Percentiles rank a stretch among this genome's conserved stretches.
Conservation (phyloP, 2,113 vertebrate species). For the Phalacrocorax brasilianus region DNA sequence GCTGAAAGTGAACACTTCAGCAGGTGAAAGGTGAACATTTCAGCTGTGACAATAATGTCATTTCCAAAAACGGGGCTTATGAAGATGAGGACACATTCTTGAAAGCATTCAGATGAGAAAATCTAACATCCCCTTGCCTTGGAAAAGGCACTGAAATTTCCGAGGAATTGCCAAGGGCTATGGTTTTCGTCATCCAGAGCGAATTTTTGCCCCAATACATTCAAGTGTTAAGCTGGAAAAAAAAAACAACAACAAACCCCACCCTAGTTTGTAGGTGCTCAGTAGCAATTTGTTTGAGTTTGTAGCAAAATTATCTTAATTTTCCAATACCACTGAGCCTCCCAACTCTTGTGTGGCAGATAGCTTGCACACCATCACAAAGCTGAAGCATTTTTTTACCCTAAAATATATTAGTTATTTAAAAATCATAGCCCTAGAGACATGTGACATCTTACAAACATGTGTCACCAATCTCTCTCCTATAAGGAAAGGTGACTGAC, state of each 20-base stretch:
- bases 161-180: background rate
- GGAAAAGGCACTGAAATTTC: background rate
- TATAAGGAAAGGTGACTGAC: background rate
- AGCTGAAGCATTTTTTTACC: background rate
- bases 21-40: background rate
- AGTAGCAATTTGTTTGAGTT: background rate
- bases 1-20: too few relatives aligned
- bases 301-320: background rate
- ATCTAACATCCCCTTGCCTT: background rate
- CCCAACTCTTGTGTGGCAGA: background rate
- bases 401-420: background rate
- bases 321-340: background rate
- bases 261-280: background rate
- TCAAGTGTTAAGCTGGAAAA: background rate
- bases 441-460: background rate
- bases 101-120: background rate
- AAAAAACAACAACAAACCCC: too few relatives aligned
- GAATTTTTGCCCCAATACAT: background rate
- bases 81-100: background rate
- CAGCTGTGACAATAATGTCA: background rate
- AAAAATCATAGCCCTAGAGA: background rate
- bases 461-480: background rate
- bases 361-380: background rate
- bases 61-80: background rate
- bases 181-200: background rate